Percentiles rank a stretch among this genome's conserved stretches.
phyloP scores from a whole-genome alignment of 1,140 invertebrate species.

The Macrostomum lignano region DNA sequence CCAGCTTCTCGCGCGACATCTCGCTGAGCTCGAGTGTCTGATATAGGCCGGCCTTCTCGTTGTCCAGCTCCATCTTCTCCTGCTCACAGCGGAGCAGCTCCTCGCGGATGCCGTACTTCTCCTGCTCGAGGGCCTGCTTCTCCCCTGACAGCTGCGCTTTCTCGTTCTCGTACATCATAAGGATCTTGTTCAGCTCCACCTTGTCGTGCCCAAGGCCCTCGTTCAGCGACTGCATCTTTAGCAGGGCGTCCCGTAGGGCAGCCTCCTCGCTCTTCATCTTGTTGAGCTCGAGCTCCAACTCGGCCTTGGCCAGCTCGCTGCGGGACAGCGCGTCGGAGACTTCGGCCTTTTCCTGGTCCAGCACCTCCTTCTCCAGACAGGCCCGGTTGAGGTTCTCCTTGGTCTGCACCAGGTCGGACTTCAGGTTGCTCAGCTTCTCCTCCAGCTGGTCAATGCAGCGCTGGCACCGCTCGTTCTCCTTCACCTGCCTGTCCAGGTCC shows the following conservation, averaged over 20 bases:
- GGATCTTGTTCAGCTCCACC: slow-evolving; percentile 26
- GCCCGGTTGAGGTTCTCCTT: slow-evolving; percentile 23
- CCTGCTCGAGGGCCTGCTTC: slow-evolving; percentile 22
- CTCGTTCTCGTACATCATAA: slow-evolving; percentile 25
- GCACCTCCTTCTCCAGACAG: slow-evolving; percentile 20
- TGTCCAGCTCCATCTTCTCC: slow-evolving; percentile 27
- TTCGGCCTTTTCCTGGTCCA: slow-evolving; percentile 21
- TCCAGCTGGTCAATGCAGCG: slow-evolving; percentile 21
- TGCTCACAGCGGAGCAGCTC: slow-evolving; percentile 27
- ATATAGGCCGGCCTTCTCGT: slow-evolving; percentile 20
- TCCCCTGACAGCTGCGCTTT: slow-evolving; percentile 16
- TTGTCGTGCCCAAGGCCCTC: slow-evolving; percentile 27
- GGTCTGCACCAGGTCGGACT: slow-evolving; percentile 23
- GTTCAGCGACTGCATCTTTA: slow-evolving; percentile 26
- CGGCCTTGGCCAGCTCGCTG: slow-evolving; percentile 5
- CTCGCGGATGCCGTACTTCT: slow-evolving; percentile 23
- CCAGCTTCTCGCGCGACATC: slow-evolving; percentile 17
- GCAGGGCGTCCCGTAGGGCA: slow-evolving; percentile 18
- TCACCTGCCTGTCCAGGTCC: slow-evolving; percentile 23
- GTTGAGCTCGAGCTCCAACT: slow-evolving; percentile 21
- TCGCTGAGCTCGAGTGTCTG: slow-evolving; percentile 23
- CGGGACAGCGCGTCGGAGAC: slow-evolving; percentile 11
- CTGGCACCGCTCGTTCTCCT: slow-evolving; percentile 27
- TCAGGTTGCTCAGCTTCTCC: slow-evolving; percentile 16
- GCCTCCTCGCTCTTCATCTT: slow-evolving; percentile 21